phyloP scores from a whole-genome alignment of 2,797 vertebrate genomes.

The Sebastes kiyomatsui region DNA sequence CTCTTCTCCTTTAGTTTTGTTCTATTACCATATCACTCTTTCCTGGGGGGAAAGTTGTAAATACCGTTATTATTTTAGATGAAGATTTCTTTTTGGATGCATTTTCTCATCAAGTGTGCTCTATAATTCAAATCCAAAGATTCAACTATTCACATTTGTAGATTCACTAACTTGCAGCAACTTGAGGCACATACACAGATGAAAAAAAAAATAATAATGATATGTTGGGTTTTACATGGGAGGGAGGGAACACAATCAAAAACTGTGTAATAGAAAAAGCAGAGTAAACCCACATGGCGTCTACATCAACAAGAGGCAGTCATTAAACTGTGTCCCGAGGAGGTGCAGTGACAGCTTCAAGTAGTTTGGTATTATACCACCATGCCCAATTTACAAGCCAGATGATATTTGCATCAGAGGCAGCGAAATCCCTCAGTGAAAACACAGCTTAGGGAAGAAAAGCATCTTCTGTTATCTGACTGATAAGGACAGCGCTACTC shows the following conservation, averaged over 20 bases:
- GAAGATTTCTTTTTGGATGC: neutral
- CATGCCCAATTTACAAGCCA: conserved; percentile 68
- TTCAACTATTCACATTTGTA: conserved; percentile 1
- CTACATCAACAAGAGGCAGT: conserved; percentile 62
- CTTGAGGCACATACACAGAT: neutral
- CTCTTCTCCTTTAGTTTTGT: conserved; percentile 10
- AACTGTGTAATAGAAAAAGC: conserved; percentile 44
- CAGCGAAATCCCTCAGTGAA: conserved; percentile 60
- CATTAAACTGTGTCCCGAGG: conserved; percentile 75
- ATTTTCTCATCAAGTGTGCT: neutral
- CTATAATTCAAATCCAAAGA: neutral
- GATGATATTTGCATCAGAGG: conserved; percentile 73
- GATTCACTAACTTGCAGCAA: neutral
- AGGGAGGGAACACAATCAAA: conserved; percentile 20
- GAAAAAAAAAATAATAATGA: neutral
- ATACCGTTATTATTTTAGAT: conserved; percentile 18
- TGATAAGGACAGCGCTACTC: conserved; percentile 58
- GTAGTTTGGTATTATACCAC: conserved; percentile 62
- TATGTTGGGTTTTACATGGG: conserved; percentile 29
- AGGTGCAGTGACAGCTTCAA: conserved; percentile 67
- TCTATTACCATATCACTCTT: conserved; percentile 11
- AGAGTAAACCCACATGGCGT: conserved; percentile 47
- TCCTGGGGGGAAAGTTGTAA: conserved; percentile 5
- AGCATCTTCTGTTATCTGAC: conserved; percentile 67
- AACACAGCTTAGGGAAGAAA: conserved; percentile 67